phyloP scores from a whole-genome alignment of 1,140 invertebrate genomes.

The Bicyclus anynana region DNA sequence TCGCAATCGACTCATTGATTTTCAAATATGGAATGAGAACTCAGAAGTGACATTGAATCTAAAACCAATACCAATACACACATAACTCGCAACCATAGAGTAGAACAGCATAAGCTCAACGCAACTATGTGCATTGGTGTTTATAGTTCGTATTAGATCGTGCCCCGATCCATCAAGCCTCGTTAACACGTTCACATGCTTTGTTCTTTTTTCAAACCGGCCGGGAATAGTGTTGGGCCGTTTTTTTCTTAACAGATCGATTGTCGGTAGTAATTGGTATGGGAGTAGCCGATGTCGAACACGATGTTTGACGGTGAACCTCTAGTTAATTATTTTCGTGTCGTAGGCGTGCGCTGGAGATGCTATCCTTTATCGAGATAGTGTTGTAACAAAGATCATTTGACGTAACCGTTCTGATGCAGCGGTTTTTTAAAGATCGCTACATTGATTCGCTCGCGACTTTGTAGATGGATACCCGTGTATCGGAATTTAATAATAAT shows the following conservation, averaged over 20 bases:
- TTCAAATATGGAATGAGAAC: not conserved
- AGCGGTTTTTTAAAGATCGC: constrained; percentile 14
- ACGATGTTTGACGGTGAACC: constrained; percentile 60
- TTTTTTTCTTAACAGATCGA: constrained; percentile 50
- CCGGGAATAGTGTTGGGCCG: constrained; percentile 49
- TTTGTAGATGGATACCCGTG: not conserved
- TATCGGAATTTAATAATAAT: not conserved
- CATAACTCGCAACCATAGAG: too few relatives aligned
- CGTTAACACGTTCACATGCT: constrained; percentile 56
- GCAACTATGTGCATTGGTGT: not conserved
- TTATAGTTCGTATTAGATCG: constrained; percentile 44
- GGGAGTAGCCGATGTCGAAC: constrained; percentile 67
- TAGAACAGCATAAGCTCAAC: not conserved
- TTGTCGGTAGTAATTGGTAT: constrained; percentile 69
- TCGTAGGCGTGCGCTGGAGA: constrained; percentile 59
- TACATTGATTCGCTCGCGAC: not conserved
- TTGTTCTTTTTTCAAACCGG: constrained; percentile 52
- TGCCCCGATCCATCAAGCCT: constrained; percentile 64
- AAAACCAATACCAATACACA: constrained; percentile 3
- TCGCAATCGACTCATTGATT: too few relatives aligned
- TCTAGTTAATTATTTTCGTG: constrained; percentile 72
- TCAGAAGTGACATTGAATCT: constrained; percentile 18
- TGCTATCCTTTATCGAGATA: constrained; percentile 60
- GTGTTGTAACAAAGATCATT: constrained; percentile 49
- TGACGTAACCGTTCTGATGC: constrained; percentile 21